Evolutionary conservation across 2,113 vertebrate species (phyloP).

Genomic region (Triplophysa dalaica): DNA sequence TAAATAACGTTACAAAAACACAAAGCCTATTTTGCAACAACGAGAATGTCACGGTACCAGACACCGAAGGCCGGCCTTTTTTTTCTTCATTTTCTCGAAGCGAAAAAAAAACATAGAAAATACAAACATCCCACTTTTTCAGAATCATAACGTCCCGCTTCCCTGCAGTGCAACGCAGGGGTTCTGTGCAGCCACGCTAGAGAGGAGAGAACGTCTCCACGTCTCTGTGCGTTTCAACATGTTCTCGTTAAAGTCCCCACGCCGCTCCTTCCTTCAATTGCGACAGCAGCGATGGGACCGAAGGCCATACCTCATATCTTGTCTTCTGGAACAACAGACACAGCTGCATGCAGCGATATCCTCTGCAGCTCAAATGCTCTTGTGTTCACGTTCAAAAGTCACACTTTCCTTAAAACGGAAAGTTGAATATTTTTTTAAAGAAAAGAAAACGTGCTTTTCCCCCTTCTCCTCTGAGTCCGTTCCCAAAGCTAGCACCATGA

Average conservation of each 20-base stretch:
- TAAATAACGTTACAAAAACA: conserved; percentile 71
- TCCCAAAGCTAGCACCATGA: conserved; percentile 84
- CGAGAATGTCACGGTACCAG: conserved; percentile 82
- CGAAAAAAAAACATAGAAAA: conserved; percentile 68
- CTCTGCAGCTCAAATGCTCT: conserved; percentile 74
- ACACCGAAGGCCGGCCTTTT: conserved; percentile 67
- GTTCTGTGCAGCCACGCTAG: conserved; percentile 67
- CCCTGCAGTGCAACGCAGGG: conserved; percentile 67
- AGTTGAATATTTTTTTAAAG: conserved; percentile 77
- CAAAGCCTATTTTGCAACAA: conserved; percentile 72
- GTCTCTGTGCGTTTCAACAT: conserved; percentile 62
- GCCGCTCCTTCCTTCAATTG: conserved; percentile 63
- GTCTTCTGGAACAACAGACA: conserved; percentile 50
- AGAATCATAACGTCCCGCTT: conserved; percentile 73
- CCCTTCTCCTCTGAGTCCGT: conserved; percentile 77
- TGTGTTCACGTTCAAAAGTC: conserved; percentile 70
- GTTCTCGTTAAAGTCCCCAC: conserved; percentile 64
- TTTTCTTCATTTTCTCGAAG: conserved; percentile 60
- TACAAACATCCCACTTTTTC: conserved; percentile 74
- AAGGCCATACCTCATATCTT: conserved; percentile 40
- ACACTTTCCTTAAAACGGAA: conserved; percentile 86
- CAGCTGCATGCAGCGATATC: conserved; percentile 72
- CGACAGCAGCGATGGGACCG: conserved; percentile 57
- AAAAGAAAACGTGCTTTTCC: conserved; percentile 76
- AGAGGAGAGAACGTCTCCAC: conserved; percentile 68